Percentiles rank a stretch among this genome's conserved stretches.
Conservation (phyloP, 2,888 invertebrate genomes). For the Apamea crenata region DNA sequence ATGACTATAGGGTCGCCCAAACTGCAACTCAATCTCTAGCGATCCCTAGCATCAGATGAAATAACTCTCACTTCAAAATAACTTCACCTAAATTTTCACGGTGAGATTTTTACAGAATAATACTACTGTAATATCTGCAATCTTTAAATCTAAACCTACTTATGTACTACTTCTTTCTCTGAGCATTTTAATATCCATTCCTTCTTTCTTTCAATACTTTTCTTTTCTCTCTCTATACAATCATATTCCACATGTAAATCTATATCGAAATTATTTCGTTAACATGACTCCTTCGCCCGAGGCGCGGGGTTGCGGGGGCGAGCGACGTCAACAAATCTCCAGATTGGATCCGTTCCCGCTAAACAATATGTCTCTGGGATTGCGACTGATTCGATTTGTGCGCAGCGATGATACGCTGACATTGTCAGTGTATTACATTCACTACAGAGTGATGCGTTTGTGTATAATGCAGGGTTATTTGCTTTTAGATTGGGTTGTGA, state of each 20-base stretch:
- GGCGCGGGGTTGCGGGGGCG: slow-evolving; percentile 16
- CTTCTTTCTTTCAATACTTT: too few relatives aligned
- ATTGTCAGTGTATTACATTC: slow-evolving; percentile 62
- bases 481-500: slow-evolving; percentile 48
- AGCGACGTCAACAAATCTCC: slow-evolving; percentile 48
- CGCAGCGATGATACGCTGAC: slow-evolving; percentile 63
- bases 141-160: not conserved
- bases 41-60: not conserved
- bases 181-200: not conserved
- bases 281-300: slow-evolving; percentile 42
- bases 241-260: slow-evolving; percentile 40
- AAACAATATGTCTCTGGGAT: slow-evolving; percentile 73
- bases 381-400: slow-evolving; percentile 73
- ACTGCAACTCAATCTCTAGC: not conserved
- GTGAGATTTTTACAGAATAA: too few relatives aligned
- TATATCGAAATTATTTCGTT: slow-evolving; percentile 56
- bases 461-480: slow-evolving; percentile 47
- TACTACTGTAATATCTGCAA: not conserved
- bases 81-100: too few relatives aligned
- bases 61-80: too few relatives aligned
- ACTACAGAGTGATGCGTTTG: slow-evolving; percentile 36
- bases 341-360: slow-evolving; percentile 66
- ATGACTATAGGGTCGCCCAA: slow-evolving; percentile 26
- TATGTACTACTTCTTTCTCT: not conserved
- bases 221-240: not conserved